Conservation (phyloP, 2,888 invertebrate species). For the Cenopis cana region DNA sequence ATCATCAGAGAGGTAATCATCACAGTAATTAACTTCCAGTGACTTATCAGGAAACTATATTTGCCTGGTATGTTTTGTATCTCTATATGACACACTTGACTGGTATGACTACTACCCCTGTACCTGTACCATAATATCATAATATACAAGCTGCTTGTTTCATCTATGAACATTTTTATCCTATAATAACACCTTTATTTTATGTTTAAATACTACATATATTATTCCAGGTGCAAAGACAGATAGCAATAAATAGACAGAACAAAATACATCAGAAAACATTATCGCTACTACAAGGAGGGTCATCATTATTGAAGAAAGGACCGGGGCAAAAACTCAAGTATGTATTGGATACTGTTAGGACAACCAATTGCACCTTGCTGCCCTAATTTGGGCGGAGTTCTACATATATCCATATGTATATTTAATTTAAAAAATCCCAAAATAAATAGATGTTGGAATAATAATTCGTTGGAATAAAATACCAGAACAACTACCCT, state of each 20-base stretch:
- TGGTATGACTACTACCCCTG: too few relatives aligned
- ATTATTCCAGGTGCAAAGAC: constrained; percentile 87
- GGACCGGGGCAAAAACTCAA: constrained; percentile 75
- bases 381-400: not conserved
- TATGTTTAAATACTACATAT: not conserved
- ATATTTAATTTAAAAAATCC: too few relatives aligned
- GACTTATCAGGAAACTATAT: too few relatives aligned
- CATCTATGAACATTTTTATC: too few relatives aligned
- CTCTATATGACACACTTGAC: too few relatives aligned
- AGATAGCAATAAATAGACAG: constrained; percentile 90
- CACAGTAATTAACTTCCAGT: not conserved
- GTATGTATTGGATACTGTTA: constrained; percentile 58
- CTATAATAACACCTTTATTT: not conserved
- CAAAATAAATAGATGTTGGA: too few relatives aligned
- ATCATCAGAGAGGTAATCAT: constrained; percentile 88
- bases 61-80: too few relatives aligned
- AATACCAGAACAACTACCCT: too few relatives aligned
- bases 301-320: constrained; percentile 83
- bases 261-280: constrained; percentile 89
- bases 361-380: not conserved
- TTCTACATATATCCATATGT: too few relatives aligned
- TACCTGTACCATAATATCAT: too few relatives aligned
- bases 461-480: too few relatives aligned
- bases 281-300: constrained; percentile 89
- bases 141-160: too few relatives aligned